A percentile compares a stretch with the other conserved stretches of the same genome.
Evolutionary conservation across 2,797 vertebrate species (phyloP).

Genomic region (Silurus aristotelis): DNA sequence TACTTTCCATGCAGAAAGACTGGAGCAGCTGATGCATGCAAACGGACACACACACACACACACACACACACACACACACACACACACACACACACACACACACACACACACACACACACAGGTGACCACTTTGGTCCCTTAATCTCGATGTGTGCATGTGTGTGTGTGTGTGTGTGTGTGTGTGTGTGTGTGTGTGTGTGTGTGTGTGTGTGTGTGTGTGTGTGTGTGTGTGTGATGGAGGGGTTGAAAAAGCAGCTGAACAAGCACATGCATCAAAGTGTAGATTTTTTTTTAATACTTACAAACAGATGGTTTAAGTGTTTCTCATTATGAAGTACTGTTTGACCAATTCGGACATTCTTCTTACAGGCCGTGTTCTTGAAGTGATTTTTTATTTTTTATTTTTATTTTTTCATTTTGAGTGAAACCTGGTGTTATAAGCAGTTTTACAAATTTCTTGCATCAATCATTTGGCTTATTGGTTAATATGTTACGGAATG

Average conservation of each 20-base stretch:
- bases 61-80: constrained; percentile 6
- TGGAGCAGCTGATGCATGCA: constrained; percentile 20
- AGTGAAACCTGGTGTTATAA: constrained; percentile 14
- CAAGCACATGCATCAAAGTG: constrained; percentile 38
- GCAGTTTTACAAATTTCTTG: neutral
- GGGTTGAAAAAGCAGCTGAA: constrained; percentile 48
- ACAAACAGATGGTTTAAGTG: constrained; percentile 46
- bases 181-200: constrained; percentile 23
- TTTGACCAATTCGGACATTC: constrained; percentile 34
- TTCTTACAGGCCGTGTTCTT: constrained; percentile 6
- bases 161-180: constrained; percentile 21
- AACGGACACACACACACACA: constrained; percentile 13
- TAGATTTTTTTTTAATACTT: constrained; percentile 13
- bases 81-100: neutral
- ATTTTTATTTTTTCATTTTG: constrained; percentile 14
- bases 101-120: neutral
- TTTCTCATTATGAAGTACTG: constrained; percentile 38
- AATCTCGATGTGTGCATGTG: constrained; percentile 18
- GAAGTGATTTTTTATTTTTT: constrained; percentile 1
- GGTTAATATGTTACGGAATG: constrained; percentile 12
- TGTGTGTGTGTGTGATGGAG: constrained; percentile 24
- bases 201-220: constrained; percentile 23
- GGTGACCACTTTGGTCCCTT: constrained; percentile 23
- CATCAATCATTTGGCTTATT: constrained; percentile 14
- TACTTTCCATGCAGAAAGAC: constrained; percentile 22